These are phyloP conservation scores for Macaca nemestrina DNA, from an alignment of 2,113 vertebrate genomes.

Conservation along the genomic window DNA sequence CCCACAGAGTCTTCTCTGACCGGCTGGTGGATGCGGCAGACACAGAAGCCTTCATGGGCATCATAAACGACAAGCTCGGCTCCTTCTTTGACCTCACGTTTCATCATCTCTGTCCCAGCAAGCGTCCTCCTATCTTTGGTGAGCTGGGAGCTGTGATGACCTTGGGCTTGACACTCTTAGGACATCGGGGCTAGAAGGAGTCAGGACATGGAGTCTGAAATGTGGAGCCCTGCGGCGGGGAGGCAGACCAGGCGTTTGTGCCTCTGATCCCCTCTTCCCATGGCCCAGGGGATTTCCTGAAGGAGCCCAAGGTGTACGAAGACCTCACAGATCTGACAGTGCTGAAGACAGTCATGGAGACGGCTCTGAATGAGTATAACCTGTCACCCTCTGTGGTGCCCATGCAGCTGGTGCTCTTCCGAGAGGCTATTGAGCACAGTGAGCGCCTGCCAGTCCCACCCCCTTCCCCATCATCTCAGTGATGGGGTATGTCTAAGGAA, in stretches of 20 bases:
- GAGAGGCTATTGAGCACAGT: conserved; percentile 93
- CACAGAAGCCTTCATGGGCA: conserved; percentile 85
- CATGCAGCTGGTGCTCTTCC: conserved; percentile 91
- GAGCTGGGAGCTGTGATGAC: background rate
- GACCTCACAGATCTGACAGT: conserved; percentile 87
- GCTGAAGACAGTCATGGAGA: conserved; percentile 90
- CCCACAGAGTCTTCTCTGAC: conserved; percentile 92
- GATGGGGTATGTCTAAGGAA: background rate
- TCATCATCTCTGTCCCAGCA: conserved; percentile 91
- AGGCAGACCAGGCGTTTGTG: background rate
- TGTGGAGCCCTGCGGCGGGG: too few species aligned
- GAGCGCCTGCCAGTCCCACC: background rate
- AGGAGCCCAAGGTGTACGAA: conserved; percentile 87
- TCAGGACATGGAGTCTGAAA: background rate
- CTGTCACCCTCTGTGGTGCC: conserved; percentile 85
- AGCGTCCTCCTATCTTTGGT: conserved; percentile 91
- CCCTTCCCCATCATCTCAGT: background rate
- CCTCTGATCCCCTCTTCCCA: background rate
- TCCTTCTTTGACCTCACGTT: conserved; percentile 89
- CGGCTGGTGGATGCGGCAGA: conserved; percentile 88
- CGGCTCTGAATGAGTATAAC: conserved; percentile 89
- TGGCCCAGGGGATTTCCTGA: conserved; percentile 89
- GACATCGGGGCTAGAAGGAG: background rate
- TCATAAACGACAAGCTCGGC: conserved; percentile 89
- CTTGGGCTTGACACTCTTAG: background rate